phyloP scores from a whole-genome alignment of 1,140 invertebrate genomes.

The Leptinotarsa texana region DNA sequence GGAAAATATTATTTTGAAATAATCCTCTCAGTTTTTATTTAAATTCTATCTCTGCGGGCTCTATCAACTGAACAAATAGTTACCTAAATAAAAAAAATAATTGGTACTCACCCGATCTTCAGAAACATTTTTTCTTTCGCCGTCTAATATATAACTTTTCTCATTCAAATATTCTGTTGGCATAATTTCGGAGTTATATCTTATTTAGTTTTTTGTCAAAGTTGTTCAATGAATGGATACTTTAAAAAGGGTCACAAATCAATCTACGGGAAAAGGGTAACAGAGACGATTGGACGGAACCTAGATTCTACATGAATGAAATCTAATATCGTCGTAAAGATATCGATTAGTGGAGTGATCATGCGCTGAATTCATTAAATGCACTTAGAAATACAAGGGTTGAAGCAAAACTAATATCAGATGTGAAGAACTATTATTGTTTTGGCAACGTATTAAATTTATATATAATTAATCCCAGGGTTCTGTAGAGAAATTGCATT shows the following conservation, averaged over 20 bases:
- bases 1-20: background rate
- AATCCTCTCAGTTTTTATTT: background rate
- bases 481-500: too few relatives aligned
- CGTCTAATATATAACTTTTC: slow-evolving; percentile 45
- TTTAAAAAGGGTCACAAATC: background rate
- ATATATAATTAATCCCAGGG: too few relatives aligned
- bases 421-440: too few relatives aligned
- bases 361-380: slow-evolving; percentile 1
- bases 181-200: slow-evolving; percentile 4
- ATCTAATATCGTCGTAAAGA: background rate
- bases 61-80: slow-evolving; percentile 1
- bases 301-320: slow-evolving; percentile 6
- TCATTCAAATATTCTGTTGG: slow-evolving; percentile 33
- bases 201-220: background rate
- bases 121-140: slow-evolving; percentile 33
- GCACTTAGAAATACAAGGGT: background rate
- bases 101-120: slow-evolving; percentile 42
- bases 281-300: background rate
- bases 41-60: background rate
- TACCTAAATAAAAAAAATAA: background rate
- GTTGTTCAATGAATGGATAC: background rate
- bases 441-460: too few relatives aligned
- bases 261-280: background rate
- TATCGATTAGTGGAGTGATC: slow-evolving; percentile 8
- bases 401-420: too few relatives aligned